These are phyloP conservation scores for Myanophis thanlyinensis DNA, from an alignment of 2,113 vertebrate species.

Conservation along the genomic window DNA sequence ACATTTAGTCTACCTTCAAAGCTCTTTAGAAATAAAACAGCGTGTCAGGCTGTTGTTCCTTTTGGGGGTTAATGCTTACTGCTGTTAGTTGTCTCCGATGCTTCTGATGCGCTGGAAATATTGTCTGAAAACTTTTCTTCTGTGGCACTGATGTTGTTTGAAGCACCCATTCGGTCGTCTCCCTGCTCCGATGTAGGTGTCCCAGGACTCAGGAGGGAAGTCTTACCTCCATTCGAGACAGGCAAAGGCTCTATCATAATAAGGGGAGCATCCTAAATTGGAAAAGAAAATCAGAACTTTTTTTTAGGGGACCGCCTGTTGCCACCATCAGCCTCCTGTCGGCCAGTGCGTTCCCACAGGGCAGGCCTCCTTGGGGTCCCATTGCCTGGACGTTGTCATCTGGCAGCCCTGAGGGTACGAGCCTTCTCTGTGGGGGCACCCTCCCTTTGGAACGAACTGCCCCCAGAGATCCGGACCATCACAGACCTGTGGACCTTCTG, in stretches of 20 bases:
- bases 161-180: slow-evolving; percentile 73
- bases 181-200: slow-evolving; percentile 70
- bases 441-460: too few relatives aligned
- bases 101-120: slow-evolving; percentile 91
- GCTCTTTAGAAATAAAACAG: slow-evolving; percentile 53
- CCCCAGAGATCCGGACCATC: too few relatives aligned
- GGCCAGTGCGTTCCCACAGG: too few relatives aligned
- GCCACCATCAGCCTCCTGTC: too few relatives aligned
- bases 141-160: slow-evolving; percentile 74
- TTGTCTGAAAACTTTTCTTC: slow-evolving; percentile 91
- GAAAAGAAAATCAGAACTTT: not conserved
- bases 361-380: too few relatives aligned
- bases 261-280: slow-evolving; percentile 84
- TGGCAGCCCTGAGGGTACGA: too few relatives aligned
- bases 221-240: slow-evolving; percentile 79
- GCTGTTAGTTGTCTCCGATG: slow-evolving; percentile 81
- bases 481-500: too few relatives aligned
- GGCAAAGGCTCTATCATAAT: slow-evolving; percentile 91
- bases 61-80: slow-evolving; percentile 73
- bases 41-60: not conserved
- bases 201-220: slow-evolving; percentile 67
- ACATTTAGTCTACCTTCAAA: slow-evolving; percentile 18
- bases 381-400: too few relatives aligned
- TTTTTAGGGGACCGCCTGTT: too few relatives aligned
- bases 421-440: too few relatives aligned